Conservation (phyloP, 2,113 vertebrate species). For the Brevimyrus niger region DNA sequence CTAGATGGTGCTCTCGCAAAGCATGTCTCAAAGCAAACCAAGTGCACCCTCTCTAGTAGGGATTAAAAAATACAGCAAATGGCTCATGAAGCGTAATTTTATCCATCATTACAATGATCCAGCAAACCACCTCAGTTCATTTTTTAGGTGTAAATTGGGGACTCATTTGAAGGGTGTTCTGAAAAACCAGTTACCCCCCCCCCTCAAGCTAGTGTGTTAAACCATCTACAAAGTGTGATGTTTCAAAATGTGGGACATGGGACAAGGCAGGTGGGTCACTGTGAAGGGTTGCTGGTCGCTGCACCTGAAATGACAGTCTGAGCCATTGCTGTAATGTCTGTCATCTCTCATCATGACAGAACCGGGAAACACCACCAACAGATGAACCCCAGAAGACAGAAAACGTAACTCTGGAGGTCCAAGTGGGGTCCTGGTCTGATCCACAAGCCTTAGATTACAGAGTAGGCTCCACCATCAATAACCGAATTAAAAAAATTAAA, state of each 20-base stretch:
- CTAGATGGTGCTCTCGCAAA: not conserved
- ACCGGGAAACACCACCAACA: too few relatives aligned
- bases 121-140: not conserved
- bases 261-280: not conserved
- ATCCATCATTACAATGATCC: not conserved
- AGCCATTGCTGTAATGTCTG: not conserved
- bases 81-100: not conserved
- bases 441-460: not conserved
- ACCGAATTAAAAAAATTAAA: not conserved
- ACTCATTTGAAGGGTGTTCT: not conserved
- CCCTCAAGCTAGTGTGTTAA: not conserved
- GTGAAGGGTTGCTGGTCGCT: not conserved
- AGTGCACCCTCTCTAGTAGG: not conserved
- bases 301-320: not conserved
- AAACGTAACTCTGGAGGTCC: too few relatives aligned
- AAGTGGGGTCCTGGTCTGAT: too few relatives aligned
- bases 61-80: not conserved
- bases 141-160: not conserved
- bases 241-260: not conserved
- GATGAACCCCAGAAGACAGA: too few relatives aligned
- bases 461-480: not conserved
- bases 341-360: too few relatives aligned
- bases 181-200: not conserved
- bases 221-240: not conserved
- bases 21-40: not conserved